A percentile compares a stretch with the other conserved stretches of the same genome.
Conservation (phyloP, 2,113 vertebrate species). For the Cyprinus carpio region DNA sequence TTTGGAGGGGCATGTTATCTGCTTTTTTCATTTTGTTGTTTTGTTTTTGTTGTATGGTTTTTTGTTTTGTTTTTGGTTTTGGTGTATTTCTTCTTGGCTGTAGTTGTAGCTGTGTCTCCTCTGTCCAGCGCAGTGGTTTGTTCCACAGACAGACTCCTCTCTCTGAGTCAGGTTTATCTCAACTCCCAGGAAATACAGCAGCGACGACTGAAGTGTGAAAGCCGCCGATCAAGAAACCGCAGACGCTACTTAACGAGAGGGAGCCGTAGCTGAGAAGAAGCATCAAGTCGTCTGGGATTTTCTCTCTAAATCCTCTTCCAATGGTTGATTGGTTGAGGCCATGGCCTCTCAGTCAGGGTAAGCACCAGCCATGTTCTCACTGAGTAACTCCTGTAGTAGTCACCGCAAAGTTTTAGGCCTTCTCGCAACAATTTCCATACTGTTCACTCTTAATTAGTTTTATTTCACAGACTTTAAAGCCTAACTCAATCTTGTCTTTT, state of each 20-base stretch:
- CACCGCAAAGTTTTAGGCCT: conserved; percentile 13
- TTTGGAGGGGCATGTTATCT: no score
- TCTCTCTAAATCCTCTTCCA: conserved; percentile 70
- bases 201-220: conserved; percentile 65
- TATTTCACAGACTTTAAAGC: not conserved
- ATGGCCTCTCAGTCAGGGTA: conserved; percentile 82
- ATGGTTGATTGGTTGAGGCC: conserved; percentile 77
- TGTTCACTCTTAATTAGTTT: not conserved
- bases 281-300: conserved; percentile 69
- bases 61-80: no score
- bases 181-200: conserved; percentile 76
- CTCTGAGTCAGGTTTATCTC: conserved; percentile 76
- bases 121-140: conserved; percentile 66
- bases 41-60: no score
- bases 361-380: conserved; percentile 62
- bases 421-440: conserved; percentile 11
- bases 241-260: not conserved
- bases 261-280: conserved; percentile 55
- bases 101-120: conserved; percentile 60
- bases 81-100: no score
- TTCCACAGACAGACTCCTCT: conserved; percentile 73
- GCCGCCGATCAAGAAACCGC: conserved; percentile 49
- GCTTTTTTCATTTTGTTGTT: no score
- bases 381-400: conserved; percentile 30
- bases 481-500: not conserved